These are phyloP conservation scores for Tychaedon coryphoeus DNA, from an alignment of 2,113 vertebrate genomes.

Conservation along the genomic window DNA sequence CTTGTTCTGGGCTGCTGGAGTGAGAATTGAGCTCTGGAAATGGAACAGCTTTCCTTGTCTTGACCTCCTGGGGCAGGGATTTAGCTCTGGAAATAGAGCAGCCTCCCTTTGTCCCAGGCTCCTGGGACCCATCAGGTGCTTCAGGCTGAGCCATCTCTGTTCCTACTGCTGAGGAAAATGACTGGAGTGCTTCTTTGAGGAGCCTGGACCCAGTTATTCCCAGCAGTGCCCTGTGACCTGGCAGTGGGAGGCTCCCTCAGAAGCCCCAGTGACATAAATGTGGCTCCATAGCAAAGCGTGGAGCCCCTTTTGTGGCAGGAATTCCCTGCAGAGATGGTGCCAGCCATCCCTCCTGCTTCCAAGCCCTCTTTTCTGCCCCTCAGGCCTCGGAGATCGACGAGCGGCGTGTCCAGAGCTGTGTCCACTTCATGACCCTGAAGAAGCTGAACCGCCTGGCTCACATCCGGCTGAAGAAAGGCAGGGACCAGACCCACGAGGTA, in stretches of 20 bases:
- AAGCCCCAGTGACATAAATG: rapidly evolving
- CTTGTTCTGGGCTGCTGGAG: neutral
- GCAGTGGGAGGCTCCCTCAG: rapidly evolving
- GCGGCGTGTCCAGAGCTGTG: conserved; percentile 87
- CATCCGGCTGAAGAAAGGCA: conserved; percentile 90
- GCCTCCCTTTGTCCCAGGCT: neutral
- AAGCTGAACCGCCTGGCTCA: conserved; percentile 96
- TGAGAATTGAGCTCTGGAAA: neutral
- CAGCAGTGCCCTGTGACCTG: neutral
- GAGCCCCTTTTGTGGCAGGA: neutral
- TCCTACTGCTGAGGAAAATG: neutral
- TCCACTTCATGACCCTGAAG: conserved; percentile 96
- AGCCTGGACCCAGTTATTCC: neutral
- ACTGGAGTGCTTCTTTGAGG: neutral
- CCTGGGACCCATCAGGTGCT: rapidly evolving
- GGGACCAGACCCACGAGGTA: conserved; percentile 97
- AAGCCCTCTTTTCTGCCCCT: neutral
- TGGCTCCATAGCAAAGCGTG: rapidly evolving
- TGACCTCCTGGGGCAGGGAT: neutral
- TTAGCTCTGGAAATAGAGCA: neutral
- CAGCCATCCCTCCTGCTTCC: neutral
- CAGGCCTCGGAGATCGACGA: conserved; percentile 87
- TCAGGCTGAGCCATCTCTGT: neutral
- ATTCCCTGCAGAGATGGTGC: rapidly evolving
- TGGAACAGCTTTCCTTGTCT: neutral